Conservation (phyloP, 2,113 vertebrate species). For the Alces alces region DNA sequence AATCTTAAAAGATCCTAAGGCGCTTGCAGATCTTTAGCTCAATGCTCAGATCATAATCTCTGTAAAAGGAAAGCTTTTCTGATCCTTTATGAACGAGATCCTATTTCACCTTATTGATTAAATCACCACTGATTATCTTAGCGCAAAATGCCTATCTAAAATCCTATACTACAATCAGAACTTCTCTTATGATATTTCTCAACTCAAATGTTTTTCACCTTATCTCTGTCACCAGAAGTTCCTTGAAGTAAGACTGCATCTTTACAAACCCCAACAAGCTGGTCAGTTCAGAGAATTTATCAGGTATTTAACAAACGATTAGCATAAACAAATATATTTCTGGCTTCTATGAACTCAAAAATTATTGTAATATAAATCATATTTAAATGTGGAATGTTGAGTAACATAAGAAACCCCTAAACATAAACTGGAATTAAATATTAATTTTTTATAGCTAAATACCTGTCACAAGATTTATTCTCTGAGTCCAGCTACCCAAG, state of each 20-base stretch:
- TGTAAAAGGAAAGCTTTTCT: constrained; percentile 42
- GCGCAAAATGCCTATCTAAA: constrained; percentile 4
- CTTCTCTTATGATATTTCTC: constrained; percentile 15
- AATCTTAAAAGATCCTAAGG: constrained; percentile 9
- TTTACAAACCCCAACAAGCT: background rate
- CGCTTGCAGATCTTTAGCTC: background rate
- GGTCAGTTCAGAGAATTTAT: background rate
- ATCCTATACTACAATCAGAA: background rate
- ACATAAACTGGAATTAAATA: constrained; percentile 27
- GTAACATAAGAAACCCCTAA: background rate
- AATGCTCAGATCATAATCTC: background rate
- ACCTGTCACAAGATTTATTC: background rate
- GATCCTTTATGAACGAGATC: background rate
- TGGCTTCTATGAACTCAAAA: background rate
- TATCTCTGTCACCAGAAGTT: constrained; percentile 8
- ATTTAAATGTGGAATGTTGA: background rate
- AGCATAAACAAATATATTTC: background rate
- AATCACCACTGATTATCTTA: background rate
- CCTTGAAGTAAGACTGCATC: background rate
- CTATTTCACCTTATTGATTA: constrained; percentile 26
- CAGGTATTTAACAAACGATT: background rate
- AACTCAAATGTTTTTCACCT: background rate
- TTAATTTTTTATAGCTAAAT: constrained; percentile 15
- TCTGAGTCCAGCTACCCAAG: background rate
- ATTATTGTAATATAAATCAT: constrained; percentile 18